Evolutionary conservation across 2,113 vertebrate genomes (phyloP), one percentile per base, ranked within the genome.

Genomic region (Alouatta palliata): DNA sequence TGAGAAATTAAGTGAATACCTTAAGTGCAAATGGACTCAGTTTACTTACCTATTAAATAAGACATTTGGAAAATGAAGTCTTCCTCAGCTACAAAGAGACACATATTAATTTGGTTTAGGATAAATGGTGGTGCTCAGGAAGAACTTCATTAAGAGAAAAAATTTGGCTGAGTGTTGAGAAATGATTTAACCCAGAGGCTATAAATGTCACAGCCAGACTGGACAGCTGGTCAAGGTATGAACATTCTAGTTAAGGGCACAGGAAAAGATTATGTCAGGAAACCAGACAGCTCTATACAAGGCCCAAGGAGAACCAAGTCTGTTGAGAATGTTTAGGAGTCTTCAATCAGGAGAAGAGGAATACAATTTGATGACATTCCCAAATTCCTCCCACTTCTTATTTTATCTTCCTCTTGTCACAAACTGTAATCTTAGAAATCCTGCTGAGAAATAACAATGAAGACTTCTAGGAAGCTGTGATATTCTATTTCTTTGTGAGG

Each of bases 401-500:
- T 66, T 58, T 35, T 43, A 30, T 30, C 25, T 32, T 84, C 77
- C 40, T 77, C 4, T 20, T 56, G 3, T 32, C 40, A 58, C 2
- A 91, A 79, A 4, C 11, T 6, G 66, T 90, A 52, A 82, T 76
- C 11, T 83, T 93, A 68, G 40, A 37, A 47, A 32, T 83, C 11
- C 6, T 87, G 11, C 25, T 20, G 89, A 87, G 75, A 82, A 70
- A 66, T 64, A 82, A 61, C 80, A 30, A 45, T 20, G 27, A 89
- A 43, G 27, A 88, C 35, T 82, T 82, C 20, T 27, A 35, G 35
- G 5, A 84, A 80, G 27, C 40, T 79, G 23, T 35, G 43, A 73
- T 35, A 19, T 89, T 93, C 61, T 14, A n/a, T 95, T 91, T 94
- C 25, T 66, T 91, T 47, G 45, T 87, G n/a, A 94, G 75, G 61